Percentiles rank a stretch among this genome's conserved stretches.
Evolutionary conservation across 2,113 vertebrate genomes (phyloP).

Genomic region (Erythrolamprus reginae): DNA sequence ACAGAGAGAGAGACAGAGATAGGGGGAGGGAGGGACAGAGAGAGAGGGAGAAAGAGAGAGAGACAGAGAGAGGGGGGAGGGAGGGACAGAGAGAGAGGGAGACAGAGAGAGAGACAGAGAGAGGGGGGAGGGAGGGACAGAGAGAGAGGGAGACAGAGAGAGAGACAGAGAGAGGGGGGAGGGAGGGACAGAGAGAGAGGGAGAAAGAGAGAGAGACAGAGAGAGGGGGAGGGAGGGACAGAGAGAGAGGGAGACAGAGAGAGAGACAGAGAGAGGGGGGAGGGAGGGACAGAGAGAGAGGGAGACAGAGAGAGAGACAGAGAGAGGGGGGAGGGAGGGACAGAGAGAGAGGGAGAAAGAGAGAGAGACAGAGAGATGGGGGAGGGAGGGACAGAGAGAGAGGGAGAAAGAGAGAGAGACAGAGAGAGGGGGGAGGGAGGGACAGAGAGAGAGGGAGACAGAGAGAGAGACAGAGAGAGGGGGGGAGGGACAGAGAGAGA

Average conservation of each 20-base stretch:
- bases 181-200: background rate
- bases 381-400: background rate
- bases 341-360: accelerated
- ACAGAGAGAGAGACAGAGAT: background rate
- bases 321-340: too few species aligned
- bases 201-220: background rate
- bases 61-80: background rate
- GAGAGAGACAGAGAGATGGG: background rate
- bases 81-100: accelerated
- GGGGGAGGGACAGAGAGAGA: accelerated
- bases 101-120: background rate
- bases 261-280: background rate
- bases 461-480: too few species aligned
- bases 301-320: background rate
- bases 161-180: background rate
- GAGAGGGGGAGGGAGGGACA: background rate
- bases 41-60: background rate
- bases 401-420: background rate
- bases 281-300: background rate
- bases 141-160: background rate
- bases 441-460: background rate
- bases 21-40: background rate
- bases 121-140: too few species aligned
- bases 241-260: background rate
- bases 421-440: background rate